phyloP scores from a whole-genome alignment of 2,113 vertebrate species.

The Nycticryphes semicollaris region DNA sequence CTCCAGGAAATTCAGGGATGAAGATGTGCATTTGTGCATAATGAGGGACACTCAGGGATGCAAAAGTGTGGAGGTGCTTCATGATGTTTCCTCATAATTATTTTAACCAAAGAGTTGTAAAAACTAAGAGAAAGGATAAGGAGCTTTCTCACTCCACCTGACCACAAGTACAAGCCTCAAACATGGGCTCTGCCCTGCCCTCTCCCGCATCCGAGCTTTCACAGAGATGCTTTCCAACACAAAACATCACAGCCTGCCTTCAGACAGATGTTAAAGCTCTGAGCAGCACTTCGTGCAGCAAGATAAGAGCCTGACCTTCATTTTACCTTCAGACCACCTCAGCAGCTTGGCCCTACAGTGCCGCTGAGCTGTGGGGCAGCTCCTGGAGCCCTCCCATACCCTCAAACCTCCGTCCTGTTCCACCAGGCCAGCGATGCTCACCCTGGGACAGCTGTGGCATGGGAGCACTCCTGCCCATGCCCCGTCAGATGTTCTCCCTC shows the following conservation, averaged over 20 bases:
- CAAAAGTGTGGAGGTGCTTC: background rate
- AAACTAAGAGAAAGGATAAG: background rate
- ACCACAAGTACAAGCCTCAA: accelerated
- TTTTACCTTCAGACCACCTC: background rate
- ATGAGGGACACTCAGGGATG: background rate
- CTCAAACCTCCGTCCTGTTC: accelerated
- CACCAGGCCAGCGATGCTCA: accelerated
- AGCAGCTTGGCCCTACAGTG: background rate
- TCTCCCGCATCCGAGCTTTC: accelerated
- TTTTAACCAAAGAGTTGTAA: background rate
- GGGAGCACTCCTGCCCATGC: background rate
- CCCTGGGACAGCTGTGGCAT: accelerated
- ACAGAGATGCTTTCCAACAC: accelerated
- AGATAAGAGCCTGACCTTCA: background rate
- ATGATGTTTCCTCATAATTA: background rate
- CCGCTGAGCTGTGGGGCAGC: accelerated
- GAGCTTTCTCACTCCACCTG: background rate
- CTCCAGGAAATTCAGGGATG: background rate
- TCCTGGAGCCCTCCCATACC: background rate
- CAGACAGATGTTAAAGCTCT: accelerated
- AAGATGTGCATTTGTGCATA: accelerated
- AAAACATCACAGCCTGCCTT: background rate
- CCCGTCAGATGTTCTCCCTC: accelerated
- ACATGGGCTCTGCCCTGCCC: background rate
- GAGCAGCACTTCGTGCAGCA: background rate